phyloP scores from a whole-genome alignment of 2,113 vertebrate genomes.

The Pachyramphus minor region DNA sequence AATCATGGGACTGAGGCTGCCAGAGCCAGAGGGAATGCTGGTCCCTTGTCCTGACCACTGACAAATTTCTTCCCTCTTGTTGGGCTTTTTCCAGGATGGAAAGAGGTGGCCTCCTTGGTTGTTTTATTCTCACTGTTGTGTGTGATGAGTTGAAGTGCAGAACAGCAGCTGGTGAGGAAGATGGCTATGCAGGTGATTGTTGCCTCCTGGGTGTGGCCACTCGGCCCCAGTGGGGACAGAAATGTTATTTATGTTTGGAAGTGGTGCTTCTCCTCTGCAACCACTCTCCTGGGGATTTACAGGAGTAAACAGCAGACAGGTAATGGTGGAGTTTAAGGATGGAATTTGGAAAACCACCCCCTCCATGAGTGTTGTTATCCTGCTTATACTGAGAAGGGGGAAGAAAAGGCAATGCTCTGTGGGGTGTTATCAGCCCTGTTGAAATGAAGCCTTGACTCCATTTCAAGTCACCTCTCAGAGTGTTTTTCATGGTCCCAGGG shows the following conservation, averaged over 20 bases:
- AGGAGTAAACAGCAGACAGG: not conserved
- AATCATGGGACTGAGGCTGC: not conserved
- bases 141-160: not conserved
- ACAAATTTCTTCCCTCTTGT: not conserved
- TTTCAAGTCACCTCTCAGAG: not conserved
- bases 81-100: not conserved
- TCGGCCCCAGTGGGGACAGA: not conserved
- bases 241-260: not conserved
- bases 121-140: not conserved
- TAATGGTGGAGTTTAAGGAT: not conserved
- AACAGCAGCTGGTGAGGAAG: accelerated
- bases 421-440: not conserved
- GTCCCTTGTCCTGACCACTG: not conserved
- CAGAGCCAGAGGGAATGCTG: not conserved
- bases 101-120: not conserved
- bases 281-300: not conserved
- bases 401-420: not conserved
- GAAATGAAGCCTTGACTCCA: not conserved
- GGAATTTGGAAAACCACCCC: not conserved
- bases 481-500: not conserved
- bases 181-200: not conserved
- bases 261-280: not conserved
- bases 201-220: not conserved
- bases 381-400: not conserved
- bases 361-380: accelerated